Conservation (phyloP, 64 coral and sea anemone genomes). For the Actinia equina region DNA sequence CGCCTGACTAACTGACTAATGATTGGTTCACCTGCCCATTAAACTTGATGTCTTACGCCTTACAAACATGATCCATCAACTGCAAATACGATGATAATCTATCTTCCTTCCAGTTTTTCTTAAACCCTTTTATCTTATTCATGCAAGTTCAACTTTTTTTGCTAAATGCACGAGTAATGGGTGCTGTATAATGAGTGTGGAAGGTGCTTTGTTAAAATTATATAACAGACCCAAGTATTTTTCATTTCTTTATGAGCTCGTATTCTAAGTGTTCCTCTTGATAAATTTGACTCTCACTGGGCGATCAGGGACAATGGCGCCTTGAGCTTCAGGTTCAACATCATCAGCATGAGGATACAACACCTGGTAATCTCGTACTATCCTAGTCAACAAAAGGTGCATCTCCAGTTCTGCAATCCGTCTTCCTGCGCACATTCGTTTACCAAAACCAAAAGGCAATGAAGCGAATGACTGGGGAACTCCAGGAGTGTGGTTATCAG, state of each 20-base stretch:
- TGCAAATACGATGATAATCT: no score
- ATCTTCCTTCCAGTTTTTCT: no score
- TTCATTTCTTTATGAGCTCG: background rate
- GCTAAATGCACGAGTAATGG: no score
- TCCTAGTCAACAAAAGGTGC: constrained; percentile 33
- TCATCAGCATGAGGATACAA: constrained; percentile 28
- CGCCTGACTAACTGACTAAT: no score
- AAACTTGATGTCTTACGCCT: no score
- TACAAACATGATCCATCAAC: no score
- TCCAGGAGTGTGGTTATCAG: background rate
- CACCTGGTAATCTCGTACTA: constrained; percentile 23
- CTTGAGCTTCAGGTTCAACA: constrained; percentile 15
- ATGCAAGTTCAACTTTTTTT: no score
- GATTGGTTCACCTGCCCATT: no score
- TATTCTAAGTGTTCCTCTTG: background rate
- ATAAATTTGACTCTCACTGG: constrained; percentile 37
- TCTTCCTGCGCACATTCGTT: constrained; percentile 44
- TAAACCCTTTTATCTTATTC: no score
- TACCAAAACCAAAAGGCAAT: constrained; percentile 47
- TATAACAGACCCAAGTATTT: background rate
- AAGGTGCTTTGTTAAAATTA: background rate
- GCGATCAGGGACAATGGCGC: constrained; percentile 17
- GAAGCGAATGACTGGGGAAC: constrained; percentile 31
- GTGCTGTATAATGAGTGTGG: no score
- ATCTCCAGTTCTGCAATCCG: constrained; percentile 47